Evolutionary conservation across 2,113 vertebrate species (phyloP), one percentile per base, ranked within the genome.

Genomic region (Ardeotis arabs): DNA sequence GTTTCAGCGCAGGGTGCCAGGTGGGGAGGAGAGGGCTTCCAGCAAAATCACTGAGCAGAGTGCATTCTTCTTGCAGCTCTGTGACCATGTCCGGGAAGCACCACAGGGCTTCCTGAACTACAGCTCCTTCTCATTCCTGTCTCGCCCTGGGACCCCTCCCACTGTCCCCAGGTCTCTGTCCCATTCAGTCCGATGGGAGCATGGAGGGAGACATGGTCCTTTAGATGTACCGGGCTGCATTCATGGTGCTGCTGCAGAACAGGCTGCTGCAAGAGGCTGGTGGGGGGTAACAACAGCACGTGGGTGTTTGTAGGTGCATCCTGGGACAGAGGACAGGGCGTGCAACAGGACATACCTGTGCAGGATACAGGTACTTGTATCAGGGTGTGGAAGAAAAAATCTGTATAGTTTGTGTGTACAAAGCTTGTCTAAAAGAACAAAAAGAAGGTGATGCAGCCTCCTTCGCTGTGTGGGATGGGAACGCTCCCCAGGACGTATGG

Each of bases 191-290:
- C 1, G 0, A 18, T 45, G 27, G 35, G 55, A 69, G 13, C 27
- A 62, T n/a, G 37, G 24, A 49, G 47, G 0, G 0, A 50, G 64
- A 41, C 25, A 4, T 52, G 55, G 21, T 78, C 33, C 45, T 35
- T 33, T 31, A 31, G 52, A 7, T 35, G 52, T 62, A 7, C 28
- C 52, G 50, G n/a, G 5, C 44, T 19, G 29, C 12, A 4, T 56
- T 88, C 63, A 27, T 67, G 64, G 12, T 74, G 74, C 14, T 76
- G 35, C 82, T 92, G 69, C 84, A 79, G 49, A 78, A 10, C 24
- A 53, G 67, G 39, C 15, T 85, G 33, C 55, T 60, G 0, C 67
- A 49, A 63, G 79, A 92, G 53, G 1, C 29, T 29, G 22, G 14
- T 18, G 29, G 7, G 22, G 45, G 20, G 5, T 67, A 35, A 37